Base-by-base conservation (phyloP, 2,888 invertebrate genomes). In the Scrobipalpa costella region DNA sequence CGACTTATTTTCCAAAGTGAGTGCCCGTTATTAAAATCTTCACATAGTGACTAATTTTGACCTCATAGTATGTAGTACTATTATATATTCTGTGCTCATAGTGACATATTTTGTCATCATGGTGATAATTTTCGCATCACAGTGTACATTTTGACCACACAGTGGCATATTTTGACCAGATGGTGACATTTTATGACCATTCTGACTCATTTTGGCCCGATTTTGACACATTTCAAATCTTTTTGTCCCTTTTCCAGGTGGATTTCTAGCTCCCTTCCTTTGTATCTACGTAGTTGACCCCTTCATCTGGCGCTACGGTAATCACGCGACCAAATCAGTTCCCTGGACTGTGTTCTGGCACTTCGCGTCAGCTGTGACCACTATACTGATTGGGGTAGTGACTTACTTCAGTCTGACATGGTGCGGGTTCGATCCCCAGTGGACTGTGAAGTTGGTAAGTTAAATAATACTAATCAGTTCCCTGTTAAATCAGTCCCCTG, bases 381-480 rank as follows among this genome's bases (percentile, higher is more conserved):
- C 80, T 0, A 67, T 73, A 0, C 63, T 71, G 1, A 73, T 82
- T 1, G 73, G 79, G 0, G 70, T 68, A 0, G 13, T 80, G 13
- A 84, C 84, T 0, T 88, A 93, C 70, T 88, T 77, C 71, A 75
- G 77, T 0, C 79, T 90, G 33, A 74, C 80, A 7, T 47, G 80
- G 5, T 74, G 81, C 21, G 88, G 93, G 0, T 74, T 92, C 50
- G 94, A 96, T 74, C 95, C 95, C 0, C 92, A 93, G 71, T 94
- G 93, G 93, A 94, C 95, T 3, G 89, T 95, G 0, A 90, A 93
- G 63, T 78, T 94, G 88, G 93, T 93, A 57, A 81, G 79, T 34
- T 33, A 7, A 19, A 19, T 15, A n/a, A n/a, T 8, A 17, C 0
- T 55, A 15, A 69, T 9, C 21, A 21, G 27, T 49, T 19, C 9